Evolutionary conservation across 1,140 invertebrate species (phyloP), one percentile per base, ranked within the genome.

Genomic region (Ericerus pela): DNA sequence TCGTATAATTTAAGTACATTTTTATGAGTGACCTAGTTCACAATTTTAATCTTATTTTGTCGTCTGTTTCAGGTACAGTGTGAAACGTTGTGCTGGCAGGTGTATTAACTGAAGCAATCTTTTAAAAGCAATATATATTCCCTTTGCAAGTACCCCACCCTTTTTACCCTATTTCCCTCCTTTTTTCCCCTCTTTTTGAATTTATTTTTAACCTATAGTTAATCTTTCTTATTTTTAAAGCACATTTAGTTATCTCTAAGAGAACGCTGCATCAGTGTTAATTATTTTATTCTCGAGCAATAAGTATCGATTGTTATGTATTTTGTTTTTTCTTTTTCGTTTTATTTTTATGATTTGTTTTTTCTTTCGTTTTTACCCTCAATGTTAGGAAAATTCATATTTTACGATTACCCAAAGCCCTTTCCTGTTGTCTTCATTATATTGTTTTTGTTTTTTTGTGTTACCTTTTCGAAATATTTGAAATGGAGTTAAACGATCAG

Each of bases 91-190:
- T 47, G 41, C 41, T 47, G 41, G 41, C 41, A 47, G 41, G 41
- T 47, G 41, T 47, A 47, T 47, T 47, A 47, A 47, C 41, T 18
- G 41, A 47, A 47, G 41, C 41, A 47, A 47, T 47, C 41, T 24
- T 47, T 47, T 47, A 47, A 47, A 47, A 47, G 41, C 41, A 47
- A 47, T 47, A 47, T n/a, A n/a, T 47, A 47, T 47, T 47, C 41
- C 41, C 41, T 6, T 47, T 47, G 41, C 41, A 8, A 47, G 18
- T 47, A 18, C 41, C 20, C 26, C 14, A 24, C 26, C 41, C 41
- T 24, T 47, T n/a, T n/a, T n/a, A n/a, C n/a, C n/a, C n/a, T n/a
- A n/a, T n/a, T n/a, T n/a, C n/a, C n/a, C n/a, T n/a, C n/a, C n/a
- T n/a, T n/a, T n/a, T n/a, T n/a, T n/a, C n/a, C n/a, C n/a, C n/a